Percentiles rank a stretch among this genome's conserved stretches.
Evolutionary conservation across 2,113 vertebrate genomes (phyloP).

Genomic region (Thamnophis sirtalis): DNA sequence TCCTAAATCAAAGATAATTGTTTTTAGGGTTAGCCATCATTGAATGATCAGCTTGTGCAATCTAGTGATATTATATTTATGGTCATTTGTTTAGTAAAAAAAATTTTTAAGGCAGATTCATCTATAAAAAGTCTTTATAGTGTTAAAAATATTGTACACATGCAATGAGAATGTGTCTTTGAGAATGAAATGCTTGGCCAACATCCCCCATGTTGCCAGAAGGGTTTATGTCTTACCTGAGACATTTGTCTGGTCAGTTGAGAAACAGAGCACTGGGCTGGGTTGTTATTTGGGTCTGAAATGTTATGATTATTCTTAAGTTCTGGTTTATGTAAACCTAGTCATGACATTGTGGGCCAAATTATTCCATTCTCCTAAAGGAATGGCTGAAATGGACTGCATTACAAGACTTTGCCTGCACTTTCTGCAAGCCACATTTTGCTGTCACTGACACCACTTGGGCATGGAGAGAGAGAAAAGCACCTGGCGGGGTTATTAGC

Average conservation of each 20-base stretch:
- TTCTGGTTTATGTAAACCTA: not conserved
- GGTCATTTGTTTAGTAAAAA: not conserved
- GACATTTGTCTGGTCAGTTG: not conserved
- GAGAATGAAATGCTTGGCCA: not conserved
- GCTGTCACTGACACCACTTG: slow-evolving; percentile 7
- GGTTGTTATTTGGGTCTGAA: not conserved
- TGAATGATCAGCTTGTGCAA: not conserved
- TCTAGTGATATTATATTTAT: not conserved
- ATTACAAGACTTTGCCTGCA: not conserved
- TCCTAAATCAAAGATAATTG: not conserved
- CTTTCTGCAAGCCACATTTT: not conserved
- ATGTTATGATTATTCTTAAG: not conserved
- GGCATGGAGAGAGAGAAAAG: slow-evolving; percentile 29
- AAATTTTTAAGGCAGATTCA: not conserved
- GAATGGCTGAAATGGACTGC: not conserved
- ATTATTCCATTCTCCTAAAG: not conserved
- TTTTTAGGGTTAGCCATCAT: not conserved
- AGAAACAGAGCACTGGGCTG: not conserved
- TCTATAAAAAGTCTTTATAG: not conserved
- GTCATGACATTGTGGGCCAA: not conserved
- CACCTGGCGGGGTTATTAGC: slow-evolving; percentile 68
- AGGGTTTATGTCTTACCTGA: too few species aligned
- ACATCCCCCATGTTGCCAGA: not conserved
- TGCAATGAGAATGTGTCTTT: not conserved
- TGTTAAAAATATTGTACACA: not conserved